Percentiles rank a stretch among this genome's conserved stretches.
Evolutionary conservation across 1,140 invertebrate species (phyloP).

Genomic region (Ceratina japonica): DNA sequence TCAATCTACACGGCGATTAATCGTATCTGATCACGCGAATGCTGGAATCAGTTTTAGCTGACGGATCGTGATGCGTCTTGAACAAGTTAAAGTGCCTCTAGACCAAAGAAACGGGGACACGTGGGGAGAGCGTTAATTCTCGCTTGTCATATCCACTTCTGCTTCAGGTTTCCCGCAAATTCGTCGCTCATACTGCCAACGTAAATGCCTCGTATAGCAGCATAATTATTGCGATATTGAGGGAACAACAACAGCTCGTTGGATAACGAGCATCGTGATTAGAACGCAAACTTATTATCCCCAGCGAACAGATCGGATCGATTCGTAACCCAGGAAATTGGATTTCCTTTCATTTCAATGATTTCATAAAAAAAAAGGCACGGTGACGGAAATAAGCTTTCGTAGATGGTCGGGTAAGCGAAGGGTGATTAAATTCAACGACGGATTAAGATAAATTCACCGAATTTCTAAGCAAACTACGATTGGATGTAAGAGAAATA

Average conservation of each 20-base stretch:
- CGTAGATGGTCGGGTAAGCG: too few relatives aligned
- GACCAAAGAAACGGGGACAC: too few relatives aligned
- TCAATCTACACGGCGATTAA: background rate
- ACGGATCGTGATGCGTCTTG: constrained; percentile 14
- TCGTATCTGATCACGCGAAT: too few relatives aligned
- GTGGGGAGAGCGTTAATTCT: too few relatives aligned
- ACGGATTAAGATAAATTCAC: background rate
- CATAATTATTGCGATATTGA: background rate
- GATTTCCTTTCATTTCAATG: background rate
- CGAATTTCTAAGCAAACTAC: too few relatives aligned
- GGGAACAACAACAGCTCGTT: background rate
- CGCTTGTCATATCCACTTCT: too few relatives aligned
- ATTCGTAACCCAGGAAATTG: constrained; percentile 18
- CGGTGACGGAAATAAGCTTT: background rate
- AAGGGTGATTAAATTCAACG: background rate
- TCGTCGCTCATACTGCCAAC: constrained; percentile 2
- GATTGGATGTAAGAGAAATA: too few relatives aligned
- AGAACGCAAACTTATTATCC: constrained; percentile 11
- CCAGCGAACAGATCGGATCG: background rate
- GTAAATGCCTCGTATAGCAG: constrained; percentile 2
- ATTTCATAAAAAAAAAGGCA: background rate
- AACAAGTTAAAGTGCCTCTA: too few relatives aligned
- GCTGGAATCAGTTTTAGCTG: background rate
- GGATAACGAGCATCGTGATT: background rate
- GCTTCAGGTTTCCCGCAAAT: constrained; percentile 21